These are phyloP conservation scores for Sinocyclocheilus anshuiensis DNA, from an alignment of 2,113 vertebrate species.

Conservation along the genomic window DNA sequence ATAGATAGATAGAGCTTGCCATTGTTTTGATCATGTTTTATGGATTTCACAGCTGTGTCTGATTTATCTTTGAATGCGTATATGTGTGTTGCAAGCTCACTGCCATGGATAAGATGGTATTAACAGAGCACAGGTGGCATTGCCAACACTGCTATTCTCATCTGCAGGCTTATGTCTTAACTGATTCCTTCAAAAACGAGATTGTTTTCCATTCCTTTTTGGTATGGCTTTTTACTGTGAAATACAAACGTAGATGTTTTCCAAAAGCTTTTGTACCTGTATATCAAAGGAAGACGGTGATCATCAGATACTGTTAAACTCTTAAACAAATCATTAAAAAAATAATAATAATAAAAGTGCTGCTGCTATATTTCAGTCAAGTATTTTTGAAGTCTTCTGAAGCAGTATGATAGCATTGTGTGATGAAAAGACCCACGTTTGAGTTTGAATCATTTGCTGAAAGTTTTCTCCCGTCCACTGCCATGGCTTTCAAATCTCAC, in stretches of 20 bases:
- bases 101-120: not conserved
- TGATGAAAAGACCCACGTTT: not conserved
- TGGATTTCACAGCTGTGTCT: not conserved
- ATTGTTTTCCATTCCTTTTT: too few species aligned
- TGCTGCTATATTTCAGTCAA: slow-evolving; percentile 1
- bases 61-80: not conserved
- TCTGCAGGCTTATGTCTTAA: too few species aligned
- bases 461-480: not conserved
- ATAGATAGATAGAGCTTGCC: too few species aligned
- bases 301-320: not conserved
- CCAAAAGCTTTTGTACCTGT: too few species aligned
- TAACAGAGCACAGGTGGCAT: too few species aligned
- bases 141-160: too few species aligned
- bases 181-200: too few species aligned
- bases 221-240: too few species aligned
- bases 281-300: too few species aligned
- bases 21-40: not conserved
- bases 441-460: not conserved
- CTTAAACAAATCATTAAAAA: not conserved
- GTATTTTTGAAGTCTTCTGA: not conserved
- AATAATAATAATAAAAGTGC: not conserved
- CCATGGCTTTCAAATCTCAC: not conserved
- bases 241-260: too few species aligned
- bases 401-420: not conserved
- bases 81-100: not conserved